Conservation (phyloP, 2,113 vertebrate genomes). For the Perca fluviatilis region DNA sequence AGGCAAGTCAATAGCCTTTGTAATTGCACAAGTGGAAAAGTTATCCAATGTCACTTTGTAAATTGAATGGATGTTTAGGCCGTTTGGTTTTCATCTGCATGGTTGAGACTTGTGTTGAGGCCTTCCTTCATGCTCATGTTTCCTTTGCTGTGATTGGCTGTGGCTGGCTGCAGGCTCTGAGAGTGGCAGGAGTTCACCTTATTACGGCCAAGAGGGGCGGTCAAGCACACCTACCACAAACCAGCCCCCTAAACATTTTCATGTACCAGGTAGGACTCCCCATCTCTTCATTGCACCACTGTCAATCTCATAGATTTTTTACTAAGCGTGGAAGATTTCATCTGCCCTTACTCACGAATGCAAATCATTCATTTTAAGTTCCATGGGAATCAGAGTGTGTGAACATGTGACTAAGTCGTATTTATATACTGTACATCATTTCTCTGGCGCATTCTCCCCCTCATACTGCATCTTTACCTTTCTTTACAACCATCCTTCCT, state of each 20-base stretch:
- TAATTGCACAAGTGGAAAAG: conserved; percentile 67
- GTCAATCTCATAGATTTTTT: conserved; percentile 6
- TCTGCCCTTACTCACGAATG: conserved; percentile 24
- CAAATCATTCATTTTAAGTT: conserved; percentile 36
- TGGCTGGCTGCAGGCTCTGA: conserved; percentile 92
- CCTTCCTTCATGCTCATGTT: conserved; percentile 74
- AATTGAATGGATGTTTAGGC: conserved; percentile 23
- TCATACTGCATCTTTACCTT: conserved; percentile 51
- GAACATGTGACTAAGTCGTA: conserved; percentile 48
- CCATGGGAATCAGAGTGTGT: neutral
- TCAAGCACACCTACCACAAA: conserved; percentile 95
- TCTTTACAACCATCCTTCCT: conserved; percentile 22
- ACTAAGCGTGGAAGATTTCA: conserved; percentile 1
- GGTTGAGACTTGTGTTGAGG: conserved; percentile 37
- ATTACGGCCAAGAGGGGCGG: conserved; percentile 96
- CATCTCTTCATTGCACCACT: conserved; percentile 58
- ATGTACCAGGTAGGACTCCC: conserved; percentile 97
- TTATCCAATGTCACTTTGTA: conserved; percentile 32
- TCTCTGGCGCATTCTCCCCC: conserved; percentile 42
- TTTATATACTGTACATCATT: conserved; percentile 45
- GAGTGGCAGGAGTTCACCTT: conserved; percentile 98
- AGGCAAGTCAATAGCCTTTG: conserved; percentile 24
- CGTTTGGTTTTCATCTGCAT: conserved; percentile 56
- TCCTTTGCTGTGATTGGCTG: conserved; percentile 88
- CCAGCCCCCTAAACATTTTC: conserved; percentile 99